These are phyloP conservation scores for Peromyscus aztecus DNA, from an alignment of 2,797 vertebrate species.

Conservation along the genomic window DNA sequence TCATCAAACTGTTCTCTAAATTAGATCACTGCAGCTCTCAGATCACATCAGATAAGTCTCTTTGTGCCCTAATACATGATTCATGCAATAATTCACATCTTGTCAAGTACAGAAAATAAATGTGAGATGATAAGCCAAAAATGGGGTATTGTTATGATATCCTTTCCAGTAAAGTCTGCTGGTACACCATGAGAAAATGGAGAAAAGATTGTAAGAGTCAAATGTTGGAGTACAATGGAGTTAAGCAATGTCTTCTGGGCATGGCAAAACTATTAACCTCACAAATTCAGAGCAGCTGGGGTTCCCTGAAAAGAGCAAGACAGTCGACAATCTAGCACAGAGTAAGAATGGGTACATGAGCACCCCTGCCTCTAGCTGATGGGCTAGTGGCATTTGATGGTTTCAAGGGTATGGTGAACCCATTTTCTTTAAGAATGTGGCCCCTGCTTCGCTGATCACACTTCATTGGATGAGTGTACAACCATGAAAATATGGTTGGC, in stretches of 20 bases:
- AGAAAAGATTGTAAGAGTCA: background rate
- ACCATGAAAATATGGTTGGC: no score
- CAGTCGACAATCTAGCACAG: no score
- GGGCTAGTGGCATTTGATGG: background rate
- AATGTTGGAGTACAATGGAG: background rate
- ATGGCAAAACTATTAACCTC: no score
- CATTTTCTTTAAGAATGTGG: background rate
- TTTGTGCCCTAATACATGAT: background rate
- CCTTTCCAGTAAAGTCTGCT: background rate
- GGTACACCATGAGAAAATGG: no score
- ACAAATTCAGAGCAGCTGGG: background rate
- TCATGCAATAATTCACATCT: background rate
- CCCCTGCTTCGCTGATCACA: background rate
- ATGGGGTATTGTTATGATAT: background rate
- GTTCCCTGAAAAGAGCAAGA: background rate
- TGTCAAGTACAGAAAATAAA: background rate
- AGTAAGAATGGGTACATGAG: background rate
- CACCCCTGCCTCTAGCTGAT: background rate
- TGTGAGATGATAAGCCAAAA: background rate
- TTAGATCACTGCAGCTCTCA: background rate
- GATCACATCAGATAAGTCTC: no score
- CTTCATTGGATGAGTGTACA: background rate
- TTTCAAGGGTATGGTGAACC: background rate
- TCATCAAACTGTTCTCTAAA: no score
- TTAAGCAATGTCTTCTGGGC: background rate